phyloP scores from a whole-genome alignment of 35 echinoderm and acorn worm species.

The Lytechinus variegatus region DNA sequence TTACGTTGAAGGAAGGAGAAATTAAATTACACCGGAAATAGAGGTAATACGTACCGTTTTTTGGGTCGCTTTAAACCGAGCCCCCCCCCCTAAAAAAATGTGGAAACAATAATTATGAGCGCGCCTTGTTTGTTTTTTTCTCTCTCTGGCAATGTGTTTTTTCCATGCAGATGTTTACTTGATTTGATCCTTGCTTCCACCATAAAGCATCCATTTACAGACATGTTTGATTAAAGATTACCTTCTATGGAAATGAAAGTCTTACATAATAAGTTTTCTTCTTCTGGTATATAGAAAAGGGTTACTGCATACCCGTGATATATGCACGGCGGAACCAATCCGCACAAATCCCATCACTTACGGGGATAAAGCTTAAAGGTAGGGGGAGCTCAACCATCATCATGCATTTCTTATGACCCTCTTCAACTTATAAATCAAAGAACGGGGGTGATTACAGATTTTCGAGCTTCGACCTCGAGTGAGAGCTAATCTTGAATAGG shows the following conservation, averaged over 20 bases:
- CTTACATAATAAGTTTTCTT: not conserved
- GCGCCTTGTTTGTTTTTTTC: no score
- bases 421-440: not conserved
- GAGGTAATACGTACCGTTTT: no score
- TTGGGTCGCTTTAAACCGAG: no score
- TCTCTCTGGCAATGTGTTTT: no score
- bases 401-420: conserved; percentile 10
- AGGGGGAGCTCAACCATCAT: conserved; percentile 8
- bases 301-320: not conserved
- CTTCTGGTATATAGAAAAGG: not conserved
- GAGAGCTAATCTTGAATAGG: not conserved
- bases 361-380: not conserved
- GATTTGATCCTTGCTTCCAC: not conserved
- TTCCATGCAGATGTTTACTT: no score
- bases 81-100: no score
- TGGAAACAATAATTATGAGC: no score
- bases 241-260: not conserved
- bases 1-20: no score
- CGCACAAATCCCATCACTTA: not conserved
- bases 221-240: not conserved
- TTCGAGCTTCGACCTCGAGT: not conserved
- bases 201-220: not conserved
- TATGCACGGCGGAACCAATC: not conserved
- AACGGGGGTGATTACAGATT: not conserved
- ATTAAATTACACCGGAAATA: no score